Percentiles rank a stretch among this genome's conserved stretches.
Conservation (phyloP, 2,113 vertebrate species). For the Myanophis thanlyinensis region DNA sequence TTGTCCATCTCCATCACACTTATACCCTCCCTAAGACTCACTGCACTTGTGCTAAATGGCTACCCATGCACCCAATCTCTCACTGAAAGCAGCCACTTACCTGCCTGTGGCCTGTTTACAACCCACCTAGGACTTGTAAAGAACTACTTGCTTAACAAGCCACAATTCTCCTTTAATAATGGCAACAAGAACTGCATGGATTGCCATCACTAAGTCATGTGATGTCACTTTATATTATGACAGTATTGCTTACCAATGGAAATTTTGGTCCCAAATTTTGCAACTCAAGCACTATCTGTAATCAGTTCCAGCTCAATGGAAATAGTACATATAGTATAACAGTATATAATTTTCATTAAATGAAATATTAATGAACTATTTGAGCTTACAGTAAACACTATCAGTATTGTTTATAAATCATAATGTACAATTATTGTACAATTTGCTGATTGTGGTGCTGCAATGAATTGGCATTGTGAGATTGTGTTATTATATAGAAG, state of each 20-base stretch:
- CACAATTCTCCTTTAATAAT: not conserved
- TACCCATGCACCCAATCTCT: not conserved
- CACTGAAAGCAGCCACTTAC: not conserved
- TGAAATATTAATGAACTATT: not conserved
- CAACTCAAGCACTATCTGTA: not conserved
- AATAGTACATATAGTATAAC: not conserved
- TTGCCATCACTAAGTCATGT: not conserved
- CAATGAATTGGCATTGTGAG: not conserved
- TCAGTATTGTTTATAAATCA: not conserved
- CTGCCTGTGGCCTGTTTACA: not conserved
- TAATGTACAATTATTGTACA: not conserved
- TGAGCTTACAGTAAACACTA: not conserved
- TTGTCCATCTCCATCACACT: not conserved
- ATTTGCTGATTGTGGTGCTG: not conserved
- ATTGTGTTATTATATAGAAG: not conserved
- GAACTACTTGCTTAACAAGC: not conserved
- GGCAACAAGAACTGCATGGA: not conserved
- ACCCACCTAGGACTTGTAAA: not conserved
- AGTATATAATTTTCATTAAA: not conserved
- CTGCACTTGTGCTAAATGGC: not conserved
- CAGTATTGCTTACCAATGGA: not conserved
- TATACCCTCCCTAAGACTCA: not conserved
- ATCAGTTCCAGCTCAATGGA: not conserved
- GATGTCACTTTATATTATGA: not conserved
- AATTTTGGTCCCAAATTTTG: not conserved